Conservation (phyloP, 2,113 vertebrate species). For the Corythaixoides concolor region DNA sequence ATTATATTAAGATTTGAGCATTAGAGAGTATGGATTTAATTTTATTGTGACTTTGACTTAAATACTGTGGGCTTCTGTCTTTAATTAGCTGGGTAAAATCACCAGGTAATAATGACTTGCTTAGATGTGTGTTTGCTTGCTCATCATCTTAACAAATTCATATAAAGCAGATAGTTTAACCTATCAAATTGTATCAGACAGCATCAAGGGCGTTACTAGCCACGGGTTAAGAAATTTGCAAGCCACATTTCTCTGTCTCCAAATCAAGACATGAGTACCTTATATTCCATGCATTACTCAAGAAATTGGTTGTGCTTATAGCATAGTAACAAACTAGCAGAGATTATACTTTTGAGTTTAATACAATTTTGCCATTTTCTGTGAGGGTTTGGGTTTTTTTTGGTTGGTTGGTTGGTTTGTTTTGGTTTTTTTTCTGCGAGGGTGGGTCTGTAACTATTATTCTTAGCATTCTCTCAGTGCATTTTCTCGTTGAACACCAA, state of each 20-base stretch:
- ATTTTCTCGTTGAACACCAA: neutral
- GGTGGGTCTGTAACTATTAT: neutral
- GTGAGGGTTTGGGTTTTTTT: too few relatives aligned
- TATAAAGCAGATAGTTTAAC: neutral
- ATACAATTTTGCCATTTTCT: neutral
- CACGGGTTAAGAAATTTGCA: neutral
- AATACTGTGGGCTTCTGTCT: neutral
- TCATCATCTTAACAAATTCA: neutral
- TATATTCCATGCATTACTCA: neutral
- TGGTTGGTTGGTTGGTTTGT: too few relatives aligned
- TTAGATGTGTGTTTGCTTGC: neutral
- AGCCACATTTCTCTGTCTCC: neutral
- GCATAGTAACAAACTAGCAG: neutral
- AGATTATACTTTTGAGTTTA: neutral
- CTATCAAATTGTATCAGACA: neutral
- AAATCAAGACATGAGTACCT: neutral
- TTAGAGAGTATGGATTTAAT: neutral
- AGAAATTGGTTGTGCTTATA: neutral
- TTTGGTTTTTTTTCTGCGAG: too few relatives aligned
- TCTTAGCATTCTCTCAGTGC: neutral
- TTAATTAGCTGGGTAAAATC: neutral
- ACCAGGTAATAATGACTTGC: neutral
- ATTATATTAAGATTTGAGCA: neutral
- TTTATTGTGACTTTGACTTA: neutral
- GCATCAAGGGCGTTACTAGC: neutral